These are phyloP conservation scores for Luehdorfia chinensis DNA, from an alignment of 1,140 invertebrate species.

Conservation along the genomic window DNA sequence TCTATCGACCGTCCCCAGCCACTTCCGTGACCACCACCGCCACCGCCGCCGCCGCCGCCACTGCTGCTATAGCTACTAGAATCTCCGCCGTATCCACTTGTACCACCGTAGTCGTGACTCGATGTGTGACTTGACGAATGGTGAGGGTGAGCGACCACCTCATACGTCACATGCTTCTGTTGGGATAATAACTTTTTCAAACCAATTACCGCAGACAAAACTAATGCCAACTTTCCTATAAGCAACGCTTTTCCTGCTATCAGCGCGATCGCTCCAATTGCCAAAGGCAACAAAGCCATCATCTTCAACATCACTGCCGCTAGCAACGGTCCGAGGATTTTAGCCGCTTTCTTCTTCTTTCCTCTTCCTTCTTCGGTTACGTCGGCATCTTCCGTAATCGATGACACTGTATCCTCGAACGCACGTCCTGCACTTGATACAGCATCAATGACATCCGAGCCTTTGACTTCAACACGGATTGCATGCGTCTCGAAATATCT, in stretches of 20 bases:
- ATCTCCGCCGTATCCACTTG: conserved; percentile 72
- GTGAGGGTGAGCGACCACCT: conserved; percentile 89
- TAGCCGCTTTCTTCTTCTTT: conserved; percentile 89
- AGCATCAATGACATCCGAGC: conserved; percentile 87
- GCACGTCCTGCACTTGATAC: conserved; percentile 87
- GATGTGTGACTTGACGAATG: conserved; percentile 83
- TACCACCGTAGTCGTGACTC: conserved; percentile 80
- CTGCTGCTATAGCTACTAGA: conserved; percentile 77
- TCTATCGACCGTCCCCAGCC: conserved; percentile 84
- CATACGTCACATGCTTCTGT: conserved; percentile 90
- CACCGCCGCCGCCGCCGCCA: conserved; percentile 78
- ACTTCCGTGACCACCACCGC: conserved; percentile 78
- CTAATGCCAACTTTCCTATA: conserved; percentile 89
- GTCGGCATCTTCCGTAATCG: conserved; percentile 78
- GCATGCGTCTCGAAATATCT: conserved; percentile 87
- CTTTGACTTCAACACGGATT: conserved; percentile 90
- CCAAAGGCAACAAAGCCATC: conserved; percentile 85
- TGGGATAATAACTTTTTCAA: conserved; percentile 86
- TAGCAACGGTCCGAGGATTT: conserved; percentile 86
- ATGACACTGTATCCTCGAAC: conserved; percentile 83
- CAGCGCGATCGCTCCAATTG: conserved; percentile 87
- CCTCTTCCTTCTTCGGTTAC: conserved; percentile 82
- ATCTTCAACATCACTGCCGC: conserved; percentile 86
- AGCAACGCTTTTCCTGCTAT: conserved; percentile 91
- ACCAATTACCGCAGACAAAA: conserved; percentile 88